Base-by-base conservation (phyloP, 2,113 vertebrate genomes). In the Rhea pennata region DNA sequence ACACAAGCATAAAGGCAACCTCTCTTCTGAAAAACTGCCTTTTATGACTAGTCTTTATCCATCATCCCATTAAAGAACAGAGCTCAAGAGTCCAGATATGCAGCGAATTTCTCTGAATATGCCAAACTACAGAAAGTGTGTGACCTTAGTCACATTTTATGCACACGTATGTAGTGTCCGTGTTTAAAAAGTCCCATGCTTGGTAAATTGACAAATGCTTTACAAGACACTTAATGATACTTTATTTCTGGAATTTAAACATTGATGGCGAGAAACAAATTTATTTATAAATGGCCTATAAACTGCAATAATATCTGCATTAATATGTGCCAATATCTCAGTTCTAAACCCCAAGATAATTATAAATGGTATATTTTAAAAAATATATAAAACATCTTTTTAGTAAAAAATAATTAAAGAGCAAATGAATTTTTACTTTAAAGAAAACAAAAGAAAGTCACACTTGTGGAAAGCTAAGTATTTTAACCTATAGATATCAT, bases 81-180 rank as follows among this genome's bases (percentile, higher is more conserved):
- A 27, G 22, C 2, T 7, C 26, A 11, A 39, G 17, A 36, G 2
- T 4, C 21, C 72, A 9, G 70, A 12, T 2, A 6, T 8, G 2
- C 6, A 6, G 53, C 22, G 78, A 62, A 39, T 79, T 64, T 14
- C 78, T 65, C 91, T 46, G 29, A 3, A 3, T 2, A 29, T 64
- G 40, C 1, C 13, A 31, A 53, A 72, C 70, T 17, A 19, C 78
- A 6, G 33, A 64, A 82, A 4, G 42, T 29, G 8, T 5, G 48
- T 54, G 94, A 90, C 74, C 92, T 93, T 66, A 59, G 19, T n/a
- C 84, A 0, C 84, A 27, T 71, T 92, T 71, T n/a, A 59, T 7
- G 4, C 56, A 72, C n/a, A 10, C 62, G n/a, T 19, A 36, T 27
- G 23, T 40, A 46, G 23, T 58, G 72, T 74, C 72, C 2, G 40